Base-by-base conservation (phyloP, 2,888 invertebrate species). In the Leucozona laternaria region DNA sequence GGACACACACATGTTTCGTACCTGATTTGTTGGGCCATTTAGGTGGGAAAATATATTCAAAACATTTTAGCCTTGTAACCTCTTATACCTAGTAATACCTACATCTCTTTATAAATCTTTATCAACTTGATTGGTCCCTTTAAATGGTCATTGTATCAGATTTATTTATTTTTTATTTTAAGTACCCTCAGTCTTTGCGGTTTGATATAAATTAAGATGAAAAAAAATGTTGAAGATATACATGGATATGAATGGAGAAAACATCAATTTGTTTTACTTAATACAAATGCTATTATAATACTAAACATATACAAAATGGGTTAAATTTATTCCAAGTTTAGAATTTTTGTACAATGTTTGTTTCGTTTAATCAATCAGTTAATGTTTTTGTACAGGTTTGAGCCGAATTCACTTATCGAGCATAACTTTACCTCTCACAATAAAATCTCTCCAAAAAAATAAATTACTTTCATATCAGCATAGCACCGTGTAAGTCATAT, bases 81-180 rank as follows among this genome's bases (percentile, higher is more conserved):
- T 48, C 13, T 31, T 5, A 1, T 45, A 31, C n/a, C 45, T 45
- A 10, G 7, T 31, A 1, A 1, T 45, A 31, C n/a, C 45, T 45
- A 10, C 2, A 7, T 3, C 10, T 31, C 10, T 48, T 48, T 66
- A 31, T 17, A 20, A 50, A 31, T 17, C 48, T 50, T 10, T 66
- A 50, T 37, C 34, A 53, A 53, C n/a, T 37, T n/a, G 10, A 37
- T 53, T 68, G n/a, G 37, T 15, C 68, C 50, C 37, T 37, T 53
- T 53, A 37, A 68, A 53, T 68, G 37, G 15, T 0, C n/a, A 34
- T 50, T 68, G 10, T 25, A 68, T 37, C 53, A 53, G 53, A 68
- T 68, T 68, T 68, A 68, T 68, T 68, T 50, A 22, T 68, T 53
- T 68, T 68, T 68, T 68, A 68, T 68, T 48, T 37, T 53, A 53